Base-by-base conservation (phyloP, 2,113 vertebrate genomes). In the Ondatra zibethicus region DNA sequence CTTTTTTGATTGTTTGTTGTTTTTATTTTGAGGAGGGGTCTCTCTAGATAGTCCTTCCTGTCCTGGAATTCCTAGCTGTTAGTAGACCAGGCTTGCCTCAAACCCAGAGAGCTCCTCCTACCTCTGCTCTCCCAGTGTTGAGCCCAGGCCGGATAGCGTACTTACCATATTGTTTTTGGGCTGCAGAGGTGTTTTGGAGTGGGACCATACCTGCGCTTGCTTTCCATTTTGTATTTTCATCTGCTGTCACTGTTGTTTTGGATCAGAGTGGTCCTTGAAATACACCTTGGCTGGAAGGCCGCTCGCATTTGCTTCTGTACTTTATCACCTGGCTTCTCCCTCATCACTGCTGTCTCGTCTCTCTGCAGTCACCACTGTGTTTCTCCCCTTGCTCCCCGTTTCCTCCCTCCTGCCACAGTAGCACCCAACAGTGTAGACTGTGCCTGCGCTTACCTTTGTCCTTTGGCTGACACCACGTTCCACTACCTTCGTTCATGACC, bases 151-250 rank as follows among this genome's bases (percentile, higher is more conserved):
- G 76, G 10, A 82, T 29, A 80, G 78, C 73, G 11, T 72, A 86
- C 72, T 92, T 42, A 21, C 50, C 78, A 9, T 84, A 82, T 63
- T 68, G 73, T 96, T 89, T 88, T 68, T 92, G 91, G 61, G 75
- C 61, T 77, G 29, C 45, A 27, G 78, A 73, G 78, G 76, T 91
- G 84, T 90, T 94, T 92, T 61, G 55, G 70, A 95, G 73, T 42
- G 29, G 92, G 82, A 89, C 88, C 47, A 89, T 47, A 55, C 31
- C 73, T 45, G 70, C 2, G 36, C 68, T 55, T 42, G 94, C 61
- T n/a, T 93, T 73, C 82, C 10, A 61, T 84, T 92, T 94, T 89
- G 23, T 45, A 73, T 82, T 66, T 87, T 92, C 45, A 76, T 87
- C 91, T 94, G 45, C 94, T 39, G 29, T 47, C 78, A 73, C 66